Conservation (phyloP, 2,113 vertebrate genomes). For the Penelope pileata region DNA sequence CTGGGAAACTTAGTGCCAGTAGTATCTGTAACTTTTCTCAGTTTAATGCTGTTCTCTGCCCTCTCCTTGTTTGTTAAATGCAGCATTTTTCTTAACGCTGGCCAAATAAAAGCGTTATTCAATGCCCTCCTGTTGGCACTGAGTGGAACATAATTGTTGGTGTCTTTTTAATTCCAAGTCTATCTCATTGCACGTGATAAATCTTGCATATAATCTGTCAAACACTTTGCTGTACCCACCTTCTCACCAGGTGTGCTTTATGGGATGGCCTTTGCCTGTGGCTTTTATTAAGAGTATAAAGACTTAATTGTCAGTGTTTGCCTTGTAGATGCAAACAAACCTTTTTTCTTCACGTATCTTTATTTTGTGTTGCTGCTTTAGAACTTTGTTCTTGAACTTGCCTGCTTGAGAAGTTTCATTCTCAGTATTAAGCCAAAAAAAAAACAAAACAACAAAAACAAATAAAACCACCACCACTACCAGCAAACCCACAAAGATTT, state of each 20-base stretch:
- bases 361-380: not conserved
- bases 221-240: not conserved
- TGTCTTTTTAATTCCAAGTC: not conserved
- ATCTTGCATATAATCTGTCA: not conserved
- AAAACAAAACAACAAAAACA: not conserved
- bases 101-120: not conserved
- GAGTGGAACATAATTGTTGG: not conserved
- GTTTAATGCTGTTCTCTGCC: slow-evolving; percentile 22
- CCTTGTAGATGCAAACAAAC: not conserved
- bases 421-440: not conserved
- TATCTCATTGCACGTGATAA: not conserved
- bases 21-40: slow-evolving; percentile 37
- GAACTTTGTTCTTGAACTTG: not conserved
- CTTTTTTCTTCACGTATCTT: not conserved
- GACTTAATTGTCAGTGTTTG: not conserved
- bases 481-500: not conserved
- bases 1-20: slow-evolving; percentile 19
- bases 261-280: not conserved
- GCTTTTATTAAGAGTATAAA: not conserved
- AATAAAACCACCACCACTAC: not conserved
- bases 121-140: not conserved
- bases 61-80: slow-evolving; percentile 21
- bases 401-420: not conserved
- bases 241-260: not conserved
- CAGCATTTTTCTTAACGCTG: not conserved